Evolutionary conservation across 2,888 invertebrate species (phyloP), one percentile per base, ranked within the genome.

Genomic region (Amphipoea lucens): DNA sequence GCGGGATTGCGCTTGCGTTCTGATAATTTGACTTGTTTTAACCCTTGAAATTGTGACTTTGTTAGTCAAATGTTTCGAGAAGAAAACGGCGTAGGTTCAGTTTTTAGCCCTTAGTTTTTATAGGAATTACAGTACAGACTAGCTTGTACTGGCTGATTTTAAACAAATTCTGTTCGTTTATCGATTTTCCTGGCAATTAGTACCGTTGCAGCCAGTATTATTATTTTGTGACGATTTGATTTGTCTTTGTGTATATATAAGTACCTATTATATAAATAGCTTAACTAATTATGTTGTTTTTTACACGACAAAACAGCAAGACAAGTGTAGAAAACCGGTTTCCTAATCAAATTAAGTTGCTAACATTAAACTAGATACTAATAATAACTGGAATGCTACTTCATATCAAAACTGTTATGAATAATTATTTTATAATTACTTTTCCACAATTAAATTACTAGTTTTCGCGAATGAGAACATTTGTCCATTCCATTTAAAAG

Each of bases 291-390:
- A 60, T 60, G 57, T 60, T n/a, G 57, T 60, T 60, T 60, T 57
- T 60, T 60, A n/a, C n/a, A 60, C n/a, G n/a, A 12, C n/a, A 12
- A 60, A 60, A 60, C n/a, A 11, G 23, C 54, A 57, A n/a, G 11
- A 60, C n/a, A 12, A 4, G 0, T 23, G n/a, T 60, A n/a, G 57
- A n/a, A 60, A 14, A 76, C 87, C 76, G 60, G 84, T 87, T 85
- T 48, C 0, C 12, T 67, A 70, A 72, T 75, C 14, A 51, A 66
- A 75, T 70, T 42, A 45, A 20, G 45, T 67, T 51, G 36, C n/a
- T 51, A 60, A 77, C 20, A 69, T 78, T 60, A 36, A 54, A 74
- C 5, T 9, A 48, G 48, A 48, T 48, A 20, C 4, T 17, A 45
- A 48, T 57, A 45, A 65, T n/a, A 79, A 68, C 68, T n/a, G 60